These are phyloP conservation scores for Danaus plexippus DNA, from an alignment of 1,140 invertebrate genomes.

Conservation along the genomic window DNA sequence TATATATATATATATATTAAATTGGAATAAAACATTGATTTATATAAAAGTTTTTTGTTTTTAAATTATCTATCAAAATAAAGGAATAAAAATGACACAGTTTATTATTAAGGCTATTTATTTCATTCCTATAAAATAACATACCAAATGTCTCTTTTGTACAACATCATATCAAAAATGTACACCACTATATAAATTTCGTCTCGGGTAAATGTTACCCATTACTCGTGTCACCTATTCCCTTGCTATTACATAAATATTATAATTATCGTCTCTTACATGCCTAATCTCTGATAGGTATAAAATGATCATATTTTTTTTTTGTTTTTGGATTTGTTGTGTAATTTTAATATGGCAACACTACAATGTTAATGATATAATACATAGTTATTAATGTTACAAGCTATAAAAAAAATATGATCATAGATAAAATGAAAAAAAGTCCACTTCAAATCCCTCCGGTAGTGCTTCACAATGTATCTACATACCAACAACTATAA, in stretches of 20 bases:
- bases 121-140: conserved; percentile 74
- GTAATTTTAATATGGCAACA: conserved; percentile 12
- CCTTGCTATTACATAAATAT: conserved; percentile 48
- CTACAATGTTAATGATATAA: conserved; percentile 2
- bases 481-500: conserved; percentile 46
- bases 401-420: conserved; percentile 4
- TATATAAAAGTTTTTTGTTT: conserved; percentile 14
- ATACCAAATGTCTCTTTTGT: conserved; percentile 74
- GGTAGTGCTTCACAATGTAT: conserved; percentile 55
- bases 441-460: conserved; percentile 21
- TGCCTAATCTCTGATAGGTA: conserved; percentile 49
- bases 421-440: conserved; percentile 9
- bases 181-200: conserved; percentile 73
- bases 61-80: conserved; percentile 10
- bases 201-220: conserved; percentile 70
- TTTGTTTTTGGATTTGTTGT: conserved; percentile 7
- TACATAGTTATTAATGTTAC: conserved; percentile 1
- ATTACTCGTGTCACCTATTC: conserved; percentile 42
- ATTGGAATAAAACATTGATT: conserved; percentile 24
- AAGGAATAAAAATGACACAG: conserved; percentile 32
- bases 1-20: conserved; percentile 27
- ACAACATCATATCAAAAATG: conserved; percentile 74
- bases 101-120: conserved; percentile 67
- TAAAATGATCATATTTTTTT: conserved; percentile 18
- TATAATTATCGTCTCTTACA: conserved; percentile 59